These are phyloP conservation scores for Triplophysa rosa DNA, from an alignment of 2,113 vertebrate species.

Conservation along the genomic window DNA sequence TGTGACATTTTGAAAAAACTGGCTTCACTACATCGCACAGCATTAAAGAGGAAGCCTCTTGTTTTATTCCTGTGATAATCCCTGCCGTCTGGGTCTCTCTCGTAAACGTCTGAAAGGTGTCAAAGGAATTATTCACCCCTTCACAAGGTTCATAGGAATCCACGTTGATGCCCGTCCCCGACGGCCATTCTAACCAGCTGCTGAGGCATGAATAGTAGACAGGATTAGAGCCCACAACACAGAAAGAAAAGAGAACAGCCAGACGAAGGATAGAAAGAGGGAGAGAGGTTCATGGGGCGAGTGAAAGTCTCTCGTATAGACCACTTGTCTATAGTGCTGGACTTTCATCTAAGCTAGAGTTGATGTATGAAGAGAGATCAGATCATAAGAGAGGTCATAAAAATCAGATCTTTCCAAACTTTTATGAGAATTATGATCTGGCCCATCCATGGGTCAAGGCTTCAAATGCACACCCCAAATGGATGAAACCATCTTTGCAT, in stretches of 20 bases:
- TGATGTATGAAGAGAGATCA: slow-evolving; percentile 31
- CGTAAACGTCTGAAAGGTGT: slow-evolving; percentile 48
- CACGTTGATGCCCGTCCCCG: slow-evolving; percentile 56
- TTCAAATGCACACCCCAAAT: no score
- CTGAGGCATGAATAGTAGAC: slow-evolving; percentile 63
- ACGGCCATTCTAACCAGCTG: slow-evolving; percentile 58
- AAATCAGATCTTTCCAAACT: not conserved
- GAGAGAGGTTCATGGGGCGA: slow-evolving; percentile 6
- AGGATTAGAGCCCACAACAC: slow-evolving; percentile 58
- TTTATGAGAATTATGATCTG: no score
- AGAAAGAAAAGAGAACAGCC: slow-evolving; percentile 30
- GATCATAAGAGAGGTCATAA: slow-evolving; percentile 54
- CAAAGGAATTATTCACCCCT: slow-evolving; percentile 66
- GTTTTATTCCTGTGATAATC: slow-evolving; percentile 50
- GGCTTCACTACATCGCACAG: slow-evolving; percentile 13
- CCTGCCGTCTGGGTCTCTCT: slow-evolving; percentile 50
- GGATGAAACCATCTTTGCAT: no score
- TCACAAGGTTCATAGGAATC: slow-evolving; percentile 62
- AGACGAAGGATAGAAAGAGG: not conserved
- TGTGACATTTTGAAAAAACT: not conserved
- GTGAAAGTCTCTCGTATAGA: slow-evolving; percentile 33
- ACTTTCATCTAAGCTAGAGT: slow-evolving; percentile 54
- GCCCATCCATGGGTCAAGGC: no score
- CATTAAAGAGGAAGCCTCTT: slow-evolving; percentile 52
- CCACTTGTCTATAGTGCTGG: slow-evolving; percentile 11